phyloP scores from a whole-genome alignment of 2,797 vertebrate genomes.

The Pteropus rufus region DNA sequence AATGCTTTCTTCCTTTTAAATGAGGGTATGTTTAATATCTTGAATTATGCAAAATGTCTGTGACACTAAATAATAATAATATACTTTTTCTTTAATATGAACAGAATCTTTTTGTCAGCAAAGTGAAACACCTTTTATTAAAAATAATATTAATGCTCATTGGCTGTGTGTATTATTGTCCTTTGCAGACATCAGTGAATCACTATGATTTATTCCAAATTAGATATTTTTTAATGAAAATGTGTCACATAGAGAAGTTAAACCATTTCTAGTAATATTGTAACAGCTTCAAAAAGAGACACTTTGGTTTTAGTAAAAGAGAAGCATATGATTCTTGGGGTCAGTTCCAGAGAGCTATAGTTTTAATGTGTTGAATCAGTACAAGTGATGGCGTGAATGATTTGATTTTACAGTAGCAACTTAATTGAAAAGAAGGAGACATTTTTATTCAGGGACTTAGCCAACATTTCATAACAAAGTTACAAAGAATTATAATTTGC shows the following conservation, averaged over 20 bases:
- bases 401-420: not conserved
- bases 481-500: not conserved
- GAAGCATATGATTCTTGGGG: not conserved
- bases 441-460: not conserved
- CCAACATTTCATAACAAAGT: not conserved
- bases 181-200: not conserved
- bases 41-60: not conserved
- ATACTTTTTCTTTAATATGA: not conserved
- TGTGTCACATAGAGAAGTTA: not conserved
- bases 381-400: not conserved
- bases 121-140: not conserved
- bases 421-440: conserved; percentile 5
- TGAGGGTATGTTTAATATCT: not conserved
- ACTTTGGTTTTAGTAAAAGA: not conserved
- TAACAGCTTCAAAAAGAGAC: not conserved
- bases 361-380: conserved; percentile 27
- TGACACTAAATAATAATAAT: not conserved
- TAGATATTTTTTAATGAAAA: conserved; percentile 24
- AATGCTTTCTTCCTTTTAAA: conserved; percentile 1
- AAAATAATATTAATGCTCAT: not conserved
- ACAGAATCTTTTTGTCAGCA: not conserved
- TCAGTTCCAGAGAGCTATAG: not conserved
- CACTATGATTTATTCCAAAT: not conserved
- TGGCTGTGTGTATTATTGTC: not conserved
- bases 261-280: not conserved